Evolutionary conservation across 2,888 invertebrate genomes (phyloP), one percentile per base, ranked within the genome.

Genomic region (Teleiodes luculella): DNA sequence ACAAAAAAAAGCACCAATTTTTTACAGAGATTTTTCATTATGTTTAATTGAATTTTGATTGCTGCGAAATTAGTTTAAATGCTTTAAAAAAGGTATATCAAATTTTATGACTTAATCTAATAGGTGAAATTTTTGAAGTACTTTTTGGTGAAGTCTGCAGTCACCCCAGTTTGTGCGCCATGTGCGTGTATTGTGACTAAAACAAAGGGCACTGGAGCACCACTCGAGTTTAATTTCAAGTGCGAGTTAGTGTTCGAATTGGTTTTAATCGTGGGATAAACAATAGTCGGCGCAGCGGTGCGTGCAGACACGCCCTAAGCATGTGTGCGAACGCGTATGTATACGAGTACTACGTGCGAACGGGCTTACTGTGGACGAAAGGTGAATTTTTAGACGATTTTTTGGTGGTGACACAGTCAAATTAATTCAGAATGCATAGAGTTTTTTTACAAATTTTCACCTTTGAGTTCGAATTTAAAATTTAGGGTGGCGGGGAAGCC

Each of bases 231-330:
- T 86, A 88, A 87, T 87, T 87, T 88, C 65, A 83, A 88, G 87
- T 80, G 81, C 80, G 86, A 82, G 84, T 87, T 88, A 88, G 87
- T 85, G 76, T 86, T 86, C 85, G 86, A 87, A 86, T 86, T 85
- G 83, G 80, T 83, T 82, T 83, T 87, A 88, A 88, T 88, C 89
- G 89, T 85, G 86, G 86, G 86, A 88, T 89, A 88, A 87, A 88
- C 86, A 89, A 88, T 84, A 66, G 83, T 76, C 78, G 68, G 81
- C 67, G 79, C 82, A 78, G 63, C 78, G 71, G 80, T 65, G 82
- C 80, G 70, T 57, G 67, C 61, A 70, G 80, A 76, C 83, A 82
- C 86, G 82, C 87, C 86, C 78, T 63, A 64, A 67, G 72, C 84
- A 84, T 85, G 83, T 84, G 82, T 70, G 72, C 65, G 63, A 56